Percentiles rank a stretch among this genome's conserved stretches.
These are phyloP conservation scores for Scaptomyza cyrtandrae DNA, from an alignment of 2,888 invertebrate species.

Conservation along the genomic window DNA sequence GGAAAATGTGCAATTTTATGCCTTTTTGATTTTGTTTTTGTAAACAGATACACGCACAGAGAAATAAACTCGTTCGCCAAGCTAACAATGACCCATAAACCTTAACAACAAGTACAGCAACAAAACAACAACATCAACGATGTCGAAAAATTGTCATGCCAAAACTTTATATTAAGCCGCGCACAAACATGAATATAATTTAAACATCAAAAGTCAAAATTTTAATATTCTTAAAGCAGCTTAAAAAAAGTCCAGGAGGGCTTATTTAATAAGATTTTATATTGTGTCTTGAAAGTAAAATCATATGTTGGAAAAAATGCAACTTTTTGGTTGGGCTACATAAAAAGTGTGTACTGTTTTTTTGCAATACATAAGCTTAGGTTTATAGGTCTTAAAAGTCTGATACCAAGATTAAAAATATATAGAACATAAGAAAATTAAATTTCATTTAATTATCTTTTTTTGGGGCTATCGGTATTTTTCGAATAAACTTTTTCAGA, in stretches of 20 bases:
- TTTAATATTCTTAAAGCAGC: constrained; percentile 23
- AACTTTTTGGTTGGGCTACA: neutral
- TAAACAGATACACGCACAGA: constrained; percentile 31
- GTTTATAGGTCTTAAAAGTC: neutral
- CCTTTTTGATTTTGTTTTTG: constrained; percentile 14
- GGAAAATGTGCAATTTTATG: constrained; percentile 72
- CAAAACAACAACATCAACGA: constrained; percentile 26
- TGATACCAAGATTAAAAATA: neutral
- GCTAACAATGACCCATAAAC: constrained; percentile 67
- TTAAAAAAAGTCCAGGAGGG: neutral
- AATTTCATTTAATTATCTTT: too few species aligned
- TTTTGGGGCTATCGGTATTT: too few species aligned
- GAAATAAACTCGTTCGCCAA: constrained; percentile 60
- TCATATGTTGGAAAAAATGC: too few species aligned
- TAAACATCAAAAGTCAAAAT: constrained; percentile 14
- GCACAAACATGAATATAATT: constrained; percentile 11
- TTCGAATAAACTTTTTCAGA: too few species aligned
- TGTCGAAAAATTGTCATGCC: constrained; percentile 63
- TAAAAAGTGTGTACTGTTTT: neutral
- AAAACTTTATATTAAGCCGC: constrained; percentile 53
- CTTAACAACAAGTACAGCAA: constrained; percentile 39
- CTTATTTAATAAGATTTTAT: neutral
- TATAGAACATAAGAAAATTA: too few species aligned
- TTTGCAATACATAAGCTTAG: neutral
- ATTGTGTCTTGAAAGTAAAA: neutral